Conservation (phyloP, 2,113 vertebrate genomes). For the cat (Felis catus) region DNA sequence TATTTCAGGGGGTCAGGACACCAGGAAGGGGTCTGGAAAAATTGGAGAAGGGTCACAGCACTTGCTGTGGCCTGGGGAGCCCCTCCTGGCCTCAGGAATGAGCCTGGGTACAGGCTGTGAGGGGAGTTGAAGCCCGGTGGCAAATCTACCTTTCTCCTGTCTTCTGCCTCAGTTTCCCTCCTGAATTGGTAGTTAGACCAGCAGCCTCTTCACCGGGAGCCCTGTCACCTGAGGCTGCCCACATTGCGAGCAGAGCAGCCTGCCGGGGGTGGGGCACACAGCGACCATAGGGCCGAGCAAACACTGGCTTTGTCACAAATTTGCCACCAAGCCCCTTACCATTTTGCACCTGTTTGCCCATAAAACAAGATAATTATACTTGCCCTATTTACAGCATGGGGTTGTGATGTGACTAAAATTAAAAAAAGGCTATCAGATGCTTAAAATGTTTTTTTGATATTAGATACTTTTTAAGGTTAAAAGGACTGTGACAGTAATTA, state of each 20-base stretch:
- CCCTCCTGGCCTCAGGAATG: not conserved
- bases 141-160: not conserved
- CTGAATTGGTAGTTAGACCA: not conserved
- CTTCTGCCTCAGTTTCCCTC: not conserved
- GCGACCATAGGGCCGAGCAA: not conserved
- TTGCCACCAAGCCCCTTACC: not conserved
- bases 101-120: not conserved
- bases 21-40: not conserved
- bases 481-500: not conserved
- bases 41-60: not conserved
- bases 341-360: not conserved
- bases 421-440: not conserved
- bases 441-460: conserved; percentile 51
- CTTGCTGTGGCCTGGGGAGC: not conserved
- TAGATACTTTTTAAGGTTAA: conserved; percentile 24
- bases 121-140: not conserved
- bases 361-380: not conserved
- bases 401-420: not conserved
- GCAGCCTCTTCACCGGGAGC: not conserved
- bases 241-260: not conserved
- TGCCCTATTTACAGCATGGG: not conserved
- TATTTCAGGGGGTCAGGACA: not conserved
- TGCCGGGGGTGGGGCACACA: too few species aligned
- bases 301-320: not conserved
- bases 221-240: not conserved